These are phyloP conservation scores for Passer montanus DNA, from an alignment of 2,113 vertebrate species.

Conservation along the genomic window DNA sequence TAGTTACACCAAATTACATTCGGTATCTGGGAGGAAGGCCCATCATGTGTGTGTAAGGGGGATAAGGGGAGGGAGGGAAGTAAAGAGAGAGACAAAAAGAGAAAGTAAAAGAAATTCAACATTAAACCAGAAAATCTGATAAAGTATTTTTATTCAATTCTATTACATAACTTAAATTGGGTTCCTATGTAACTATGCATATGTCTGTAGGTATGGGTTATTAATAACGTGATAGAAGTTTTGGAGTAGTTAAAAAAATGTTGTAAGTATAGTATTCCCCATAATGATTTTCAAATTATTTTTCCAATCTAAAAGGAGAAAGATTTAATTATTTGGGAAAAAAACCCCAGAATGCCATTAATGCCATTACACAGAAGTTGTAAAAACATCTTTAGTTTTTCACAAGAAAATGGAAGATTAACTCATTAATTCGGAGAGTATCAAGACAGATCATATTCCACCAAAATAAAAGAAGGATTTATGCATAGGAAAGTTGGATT, in stretches of 20 bases:
- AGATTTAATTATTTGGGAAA: background rate
- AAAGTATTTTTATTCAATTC: background rate
- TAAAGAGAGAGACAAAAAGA: background rate
- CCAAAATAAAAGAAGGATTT: background rate
- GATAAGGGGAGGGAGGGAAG: background rate
- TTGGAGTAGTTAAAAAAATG: background rate
- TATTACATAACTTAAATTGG: background rate
- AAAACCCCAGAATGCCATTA: background rate
- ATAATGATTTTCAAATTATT: background rate
- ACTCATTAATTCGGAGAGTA: background rate
- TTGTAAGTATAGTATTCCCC: background rate
- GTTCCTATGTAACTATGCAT: background rate
- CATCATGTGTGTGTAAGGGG: background rate
- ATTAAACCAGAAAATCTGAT: background rate
- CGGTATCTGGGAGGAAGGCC: background rate
- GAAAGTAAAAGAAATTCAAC: background rate
- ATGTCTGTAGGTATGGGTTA: background rate
- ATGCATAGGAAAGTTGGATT: background rate
- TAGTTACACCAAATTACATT: background rate
- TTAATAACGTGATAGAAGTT: background rate
- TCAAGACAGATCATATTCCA: background rate
- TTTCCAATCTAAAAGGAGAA: background rate
- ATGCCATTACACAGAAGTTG: background rate
- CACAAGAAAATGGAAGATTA: background rate
- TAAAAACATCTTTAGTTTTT: conserved; percentile 10